These are phyloP conservation scores for Syrphus vitripennis DNA, from an alignment of 2,888 invertebrate species.

Conservation along the genomic window DNA sequence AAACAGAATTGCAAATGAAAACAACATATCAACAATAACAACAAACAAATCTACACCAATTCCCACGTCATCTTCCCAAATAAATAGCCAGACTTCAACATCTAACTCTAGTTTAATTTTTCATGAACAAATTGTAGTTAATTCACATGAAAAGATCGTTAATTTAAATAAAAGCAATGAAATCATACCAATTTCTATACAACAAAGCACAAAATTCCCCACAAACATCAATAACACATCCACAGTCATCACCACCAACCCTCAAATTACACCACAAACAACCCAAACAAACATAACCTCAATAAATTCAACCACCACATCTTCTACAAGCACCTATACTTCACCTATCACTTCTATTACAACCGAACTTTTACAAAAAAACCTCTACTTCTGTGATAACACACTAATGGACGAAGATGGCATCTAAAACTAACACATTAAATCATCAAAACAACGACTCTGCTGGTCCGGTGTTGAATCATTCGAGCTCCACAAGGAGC, in stretches of 20 bases:
- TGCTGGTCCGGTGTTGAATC: neutral
- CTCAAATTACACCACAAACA: neutral
- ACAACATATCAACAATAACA: neutral
- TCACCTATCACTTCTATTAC: neutral
- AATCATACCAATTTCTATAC: neutral
- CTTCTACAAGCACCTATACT: no score
- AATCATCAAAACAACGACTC: neutral
- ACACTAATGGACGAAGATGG: neutral
- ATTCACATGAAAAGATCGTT: neutral
- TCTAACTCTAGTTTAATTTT: neutral
- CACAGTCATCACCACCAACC: neutral
- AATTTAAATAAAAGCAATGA: neutral
- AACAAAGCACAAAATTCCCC: neutral
- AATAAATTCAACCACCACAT: neutral
- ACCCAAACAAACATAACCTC: neutral
- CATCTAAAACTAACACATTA: neutral
- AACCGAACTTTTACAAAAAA: neutral
- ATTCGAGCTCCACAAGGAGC: neutral
- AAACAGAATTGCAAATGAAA: neutral
- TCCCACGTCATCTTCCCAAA: neutral
- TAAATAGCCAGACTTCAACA: neutral
- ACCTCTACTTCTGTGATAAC: neutral
- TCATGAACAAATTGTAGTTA: neutral
- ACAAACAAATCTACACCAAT: neutral
- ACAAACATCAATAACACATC: neutral